Evolutionary conservation across 2,113 vertebrate species (phyloP).

Genomic region (Odobenus rosmarus): DNA sequence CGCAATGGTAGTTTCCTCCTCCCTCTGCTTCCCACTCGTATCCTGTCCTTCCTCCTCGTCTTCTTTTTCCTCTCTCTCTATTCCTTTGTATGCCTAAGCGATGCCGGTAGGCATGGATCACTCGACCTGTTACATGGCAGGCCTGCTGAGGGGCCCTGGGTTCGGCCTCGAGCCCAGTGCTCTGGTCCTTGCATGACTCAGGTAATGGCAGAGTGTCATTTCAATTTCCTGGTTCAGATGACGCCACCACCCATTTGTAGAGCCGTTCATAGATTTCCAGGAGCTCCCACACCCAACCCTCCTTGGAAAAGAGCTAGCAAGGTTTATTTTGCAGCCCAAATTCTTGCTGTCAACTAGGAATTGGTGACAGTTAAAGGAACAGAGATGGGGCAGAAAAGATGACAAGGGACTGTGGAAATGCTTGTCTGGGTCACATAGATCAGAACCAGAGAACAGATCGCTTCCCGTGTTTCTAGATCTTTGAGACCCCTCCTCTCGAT

Average conservation of each 20-base stretch:
- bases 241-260: fast-evolving
- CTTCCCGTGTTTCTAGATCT: neutral
- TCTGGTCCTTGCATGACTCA: fast-evolving
- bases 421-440: fast-evolving
- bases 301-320: neutral
- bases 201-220: fast-evolving
- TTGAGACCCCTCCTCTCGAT: neutral
- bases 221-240: neutral
- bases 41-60: neutral
- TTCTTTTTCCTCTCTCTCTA: fast-evolving
- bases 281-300: neutral
- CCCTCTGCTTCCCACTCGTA: neutral
- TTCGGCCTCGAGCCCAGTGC: neutral
- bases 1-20: neutral
- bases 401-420: neutral
- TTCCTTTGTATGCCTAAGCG: neutral
- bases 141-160: neutral
- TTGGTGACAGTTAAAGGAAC: neutral
- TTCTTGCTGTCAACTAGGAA: neutral
- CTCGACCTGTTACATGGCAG: fast-evolving
- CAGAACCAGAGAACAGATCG: fast-evolving
- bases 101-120: neutral
- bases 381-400: neutral
- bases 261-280: neutral
- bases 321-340: neutral